These are phyloP conservation scores for Dipodomys spectabilis DNA, from an alignment of 2,113 vertebrate genomes.

Conservation along the genomic window DNA sequence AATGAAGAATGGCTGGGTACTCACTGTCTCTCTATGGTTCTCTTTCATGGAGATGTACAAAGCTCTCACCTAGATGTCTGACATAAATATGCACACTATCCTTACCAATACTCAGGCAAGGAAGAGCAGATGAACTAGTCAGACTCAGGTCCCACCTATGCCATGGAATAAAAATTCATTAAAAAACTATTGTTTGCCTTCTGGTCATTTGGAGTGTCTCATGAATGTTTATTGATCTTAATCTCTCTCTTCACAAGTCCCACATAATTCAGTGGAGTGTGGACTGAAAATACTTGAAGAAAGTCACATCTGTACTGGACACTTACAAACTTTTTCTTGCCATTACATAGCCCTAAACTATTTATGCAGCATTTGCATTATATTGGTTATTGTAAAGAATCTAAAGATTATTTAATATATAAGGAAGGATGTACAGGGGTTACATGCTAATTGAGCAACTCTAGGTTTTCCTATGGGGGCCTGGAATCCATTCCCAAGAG, in stretches of 20 bases:
- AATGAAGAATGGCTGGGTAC: background rate
- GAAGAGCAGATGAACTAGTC: background rate
- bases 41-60: background rate
- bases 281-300: background rate
- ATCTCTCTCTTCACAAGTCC: background rate
- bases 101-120: background rate
- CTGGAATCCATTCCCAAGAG: background rate
- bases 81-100: background rate
- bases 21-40: background rate
- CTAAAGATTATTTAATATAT: background rate
- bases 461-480: background rate
- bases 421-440: too few relatives aligned
- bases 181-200: conserved; percentile 26
- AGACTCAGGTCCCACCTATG: background rate
- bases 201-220: conserved; percentile 24
- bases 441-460: background rate
- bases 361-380: background rate
- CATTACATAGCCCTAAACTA: background rate
- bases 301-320: background rate
- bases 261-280: background rate
- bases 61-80: background rate
- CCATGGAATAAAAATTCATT: background rate
- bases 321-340: background rate
- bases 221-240: conserved; percentile 31
- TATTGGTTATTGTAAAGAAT: background rate